phyloP scores from a whole-genome alignment of 2,113 vertebrate species.

The Poeciliopsis turrubarensis region DNA sequence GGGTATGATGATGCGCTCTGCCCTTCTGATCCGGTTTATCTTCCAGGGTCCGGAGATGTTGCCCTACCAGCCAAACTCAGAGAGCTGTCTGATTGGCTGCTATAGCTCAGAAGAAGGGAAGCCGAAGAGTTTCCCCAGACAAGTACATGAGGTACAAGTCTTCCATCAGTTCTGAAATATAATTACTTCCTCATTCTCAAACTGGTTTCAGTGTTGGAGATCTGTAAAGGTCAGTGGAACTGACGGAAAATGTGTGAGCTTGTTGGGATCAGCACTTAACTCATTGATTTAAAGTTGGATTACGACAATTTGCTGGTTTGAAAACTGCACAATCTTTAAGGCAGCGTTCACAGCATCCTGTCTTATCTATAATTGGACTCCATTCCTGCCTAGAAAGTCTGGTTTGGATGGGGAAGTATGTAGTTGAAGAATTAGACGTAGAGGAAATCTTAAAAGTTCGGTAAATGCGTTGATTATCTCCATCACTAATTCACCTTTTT shows the following conservation, averaged over 20 bases:
- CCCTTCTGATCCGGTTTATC: background rate
- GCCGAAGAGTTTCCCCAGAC: conserved; percentile 45
- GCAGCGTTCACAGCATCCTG: too few relatives aligned
- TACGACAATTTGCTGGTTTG: background rate
- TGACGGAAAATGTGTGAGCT: background rate
- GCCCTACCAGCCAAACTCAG: conserved; percentile 65
- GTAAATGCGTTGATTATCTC: background rate
- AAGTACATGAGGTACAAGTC: conserved; percentile 43
- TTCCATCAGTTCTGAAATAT: background rate
- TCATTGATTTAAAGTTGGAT: background rate
- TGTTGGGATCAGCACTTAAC: background rate
- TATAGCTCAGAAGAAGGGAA: conserved; percentile 61
- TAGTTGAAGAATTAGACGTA: too few relatives aligned
- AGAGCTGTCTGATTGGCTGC: conserved; percentile 74
- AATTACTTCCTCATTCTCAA: too few relatives aligned
- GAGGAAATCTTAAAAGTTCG: background rate
- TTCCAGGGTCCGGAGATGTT: conserved; percentile 59
- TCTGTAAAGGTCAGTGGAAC: too few relatives aligned
- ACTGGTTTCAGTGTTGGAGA: too few relatives aligned
- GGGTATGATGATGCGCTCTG: too few relatives aligned
- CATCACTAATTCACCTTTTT: background rate
- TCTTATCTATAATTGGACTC: too few relatives aligned
- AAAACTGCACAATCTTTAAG: background rate
- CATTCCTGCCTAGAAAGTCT: too few relatives aligned
- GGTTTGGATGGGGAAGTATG: too few relatives aligned